A percentile compares a stretch with the other conserved stretches of the same genome.
Evolutionary conservation across 2,888 invertebrate species (phyloP).

Genomic region (Odontothrips loti): DNA sequence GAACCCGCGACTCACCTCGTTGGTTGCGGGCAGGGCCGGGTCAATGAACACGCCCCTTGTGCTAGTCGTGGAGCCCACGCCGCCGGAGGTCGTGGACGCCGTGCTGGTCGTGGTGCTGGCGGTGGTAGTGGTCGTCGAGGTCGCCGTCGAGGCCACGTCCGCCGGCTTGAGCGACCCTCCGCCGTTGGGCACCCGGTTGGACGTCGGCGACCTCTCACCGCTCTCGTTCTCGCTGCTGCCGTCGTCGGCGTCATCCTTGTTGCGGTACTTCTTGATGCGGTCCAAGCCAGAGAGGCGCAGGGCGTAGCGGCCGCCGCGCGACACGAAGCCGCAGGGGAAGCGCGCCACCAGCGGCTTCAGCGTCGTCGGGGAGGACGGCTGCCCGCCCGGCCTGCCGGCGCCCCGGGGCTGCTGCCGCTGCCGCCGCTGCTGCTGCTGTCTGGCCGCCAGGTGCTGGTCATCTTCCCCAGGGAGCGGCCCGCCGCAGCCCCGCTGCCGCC

Average conservation of each 20-base stretch:
- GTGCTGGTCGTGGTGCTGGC: background rate
- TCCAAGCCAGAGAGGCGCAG: slow-evolving; percentile 47
- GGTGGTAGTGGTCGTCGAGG: background rate
- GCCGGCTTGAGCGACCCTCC: background rate
- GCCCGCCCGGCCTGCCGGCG: slow-evolving; percentile 45
- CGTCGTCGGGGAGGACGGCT: slow-evolving; percentile 37
- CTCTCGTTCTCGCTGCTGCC: slow-evolving; percentile 18
- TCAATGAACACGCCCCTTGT: background rate
- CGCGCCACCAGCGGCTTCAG: slow-evolving; percentile 34
- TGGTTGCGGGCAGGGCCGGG: slow-evolving; percentile 1
- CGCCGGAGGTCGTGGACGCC: background rate
- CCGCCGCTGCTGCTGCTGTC: slow-evolving; percentile 45
- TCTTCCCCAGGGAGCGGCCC: slow-evolving; percentile 12
- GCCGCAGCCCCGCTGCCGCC: background rate
- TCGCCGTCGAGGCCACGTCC: background rate
- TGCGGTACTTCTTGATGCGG: background rate
- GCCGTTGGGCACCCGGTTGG: background rate
- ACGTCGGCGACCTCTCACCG: background rate
- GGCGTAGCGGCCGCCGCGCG: slow-evolving; percentile 64
- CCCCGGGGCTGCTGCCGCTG: slow-evolving; percentile 41
- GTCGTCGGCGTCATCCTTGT: background rate
- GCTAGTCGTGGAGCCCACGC: background rate
- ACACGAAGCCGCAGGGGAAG: slow-evolving; percentile 66
- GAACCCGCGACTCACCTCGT: background rate
- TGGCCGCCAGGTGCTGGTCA: slow-evolving; percentile 8